Evolutionary conservation across 2,888 invertebrate genomes (phyloP).

Genomic region (Pegoplata infirma): DNA sequence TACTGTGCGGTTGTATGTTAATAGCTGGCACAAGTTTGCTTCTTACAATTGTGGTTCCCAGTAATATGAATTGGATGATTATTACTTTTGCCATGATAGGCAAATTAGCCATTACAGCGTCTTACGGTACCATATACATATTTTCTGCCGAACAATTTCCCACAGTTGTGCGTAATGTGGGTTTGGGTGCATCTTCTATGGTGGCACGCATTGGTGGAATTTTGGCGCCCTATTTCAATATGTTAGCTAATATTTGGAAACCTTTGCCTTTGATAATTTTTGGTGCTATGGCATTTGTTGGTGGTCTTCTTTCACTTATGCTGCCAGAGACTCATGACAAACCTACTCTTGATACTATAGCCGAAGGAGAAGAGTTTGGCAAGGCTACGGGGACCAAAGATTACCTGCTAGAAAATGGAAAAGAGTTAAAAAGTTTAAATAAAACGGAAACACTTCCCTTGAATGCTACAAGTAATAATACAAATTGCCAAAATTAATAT

Average conservation of each 20-base stretch:
- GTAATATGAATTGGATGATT: constrained; percentile 79
- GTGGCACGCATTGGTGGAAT: constrained; percentile 87
- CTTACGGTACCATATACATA: constrained; percentile 86
- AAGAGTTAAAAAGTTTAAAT: constrained; percentile 58
- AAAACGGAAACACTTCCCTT: constrained; percentile 67
- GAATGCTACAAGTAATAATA: constrained; percentile 47
- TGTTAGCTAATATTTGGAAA: constrained; percentile 80
- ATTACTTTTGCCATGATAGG: constrained; percentile 84
- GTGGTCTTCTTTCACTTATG: constrained; percentile 84
- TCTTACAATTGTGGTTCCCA: constrained; percentile 81
- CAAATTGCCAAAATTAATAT: constrained; percentile 1
- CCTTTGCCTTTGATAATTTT: constrained; percentile 87
- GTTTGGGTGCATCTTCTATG: constrained; percentile 91
- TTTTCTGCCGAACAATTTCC: constrained; percentile 88
- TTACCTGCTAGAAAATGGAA: constrained; percentile 67
- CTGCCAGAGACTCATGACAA: constrained; percentile 89
- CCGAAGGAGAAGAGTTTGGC: constrained; percentile 86
- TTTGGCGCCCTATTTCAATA: constrained; percentile 87
- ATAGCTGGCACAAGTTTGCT: constrained; percentile 82
- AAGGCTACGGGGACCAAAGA: constrained; percentile 67
- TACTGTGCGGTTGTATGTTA: constrained; percentile 85
- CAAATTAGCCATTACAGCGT: constrained; percentile 85
- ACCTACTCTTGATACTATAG: constrained; percentile 88
- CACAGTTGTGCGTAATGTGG: constrained; percentile 89
- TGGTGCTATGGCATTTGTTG: constrained; percentile 84